Conservation (phyloP, 2,888 invertebrate species). For the Notodonta ziczac region DNA sequence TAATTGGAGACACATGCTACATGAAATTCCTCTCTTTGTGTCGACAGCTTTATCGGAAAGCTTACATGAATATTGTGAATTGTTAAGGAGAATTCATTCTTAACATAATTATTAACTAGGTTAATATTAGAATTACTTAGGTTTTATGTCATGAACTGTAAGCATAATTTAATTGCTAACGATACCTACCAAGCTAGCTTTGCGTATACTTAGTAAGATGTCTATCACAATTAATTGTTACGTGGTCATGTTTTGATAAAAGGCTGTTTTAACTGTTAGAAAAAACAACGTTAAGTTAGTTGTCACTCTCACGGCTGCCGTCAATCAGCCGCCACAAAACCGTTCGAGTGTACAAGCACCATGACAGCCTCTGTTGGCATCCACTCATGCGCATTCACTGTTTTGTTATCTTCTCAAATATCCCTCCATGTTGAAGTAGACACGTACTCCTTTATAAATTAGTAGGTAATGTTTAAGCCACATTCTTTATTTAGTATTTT, state of each 20-base stretch:
- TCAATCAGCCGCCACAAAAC: conserved; percentile 43
- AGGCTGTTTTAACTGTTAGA: conserved; percentile 22
- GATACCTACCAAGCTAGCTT: neutral
- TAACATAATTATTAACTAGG: too few relatives aligned
- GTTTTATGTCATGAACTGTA: too few relatives aligned
- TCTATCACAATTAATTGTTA: neutral
- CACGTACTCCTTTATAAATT: conserved; percentile 24
- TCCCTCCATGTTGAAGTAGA: conserved; percentile 16
- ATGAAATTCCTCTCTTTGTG: conserved; percentile 16
- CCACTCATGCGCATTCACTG: conserved; percentile 46
- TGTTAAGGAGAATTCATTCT: neutral
- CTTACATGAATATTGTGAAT: neutral
- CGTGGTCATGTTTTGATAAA: conserved; percentile 28
- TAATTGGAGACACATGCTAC: conserved; percentile 9
- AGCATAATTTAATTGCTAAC: neutral
- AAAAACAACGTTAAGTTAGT: conserved; percentile 33
- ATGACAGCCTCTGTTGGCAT: conserved; percentile 58
- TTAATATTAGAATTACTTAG: too few relatives aligned
- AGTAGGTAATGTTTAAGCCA: conserved; percentile 29
- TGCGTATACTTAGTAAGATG: neutral
- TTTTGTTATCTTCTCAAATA: conserved; percentile 37
- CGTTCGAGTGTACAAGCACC: conserved; percentile 43
- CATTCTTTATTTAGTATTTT: conserved; percentile 10
- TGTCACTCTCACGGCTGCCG: conserved; percentile 39
- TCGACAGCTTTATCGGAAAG: conserved; percentile 19